Conservation (phyloP, 2,113 vertebrate species). For the Nycticebus coucang region DNA sequence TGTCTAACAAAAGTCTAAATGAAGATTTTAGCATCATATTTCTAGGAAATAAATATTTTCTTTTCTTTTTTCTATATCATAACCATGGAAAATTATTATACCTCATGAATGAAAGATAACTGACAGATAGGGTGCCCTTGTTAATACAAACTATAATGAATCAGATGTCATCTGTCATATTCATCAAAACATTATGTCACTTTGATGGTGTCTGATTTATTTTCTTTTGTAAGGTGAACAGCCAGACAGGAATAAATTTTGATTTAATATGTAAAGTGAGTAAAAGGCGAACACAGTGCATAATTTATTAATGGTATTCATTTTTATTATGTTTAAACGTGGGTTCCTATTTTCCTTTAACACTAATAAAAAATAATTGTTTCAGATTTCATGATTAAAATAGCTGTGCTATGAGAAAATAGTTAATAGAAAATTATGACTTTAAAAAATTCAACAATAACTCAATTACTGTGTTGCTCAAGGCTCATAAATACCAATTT, state of each 20-base stretch:
- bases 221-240: conserved; percentile 57
- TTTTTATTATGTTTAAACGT: conserved; percentile 44
- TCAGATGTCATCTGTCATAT: conserved; percentile 27
- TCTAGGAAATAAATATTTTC: not conserved
- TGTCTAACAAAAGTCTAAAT: not conserved
- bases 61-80: not conserved
- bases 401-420: not conserved
- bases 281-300: not conserved
- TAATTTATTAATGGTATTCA: conserved; percentile 37
- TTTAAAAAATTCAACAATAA: conserved; percentile 34
- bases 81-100: not conserved
- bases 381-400: conserved; percentile 63
- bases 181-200: conserved; percentile 54
- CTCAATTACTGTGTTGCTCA: conserved; percentile 11
- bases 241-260: conserved; percentile 27
- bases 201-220: conserved; percentile 58
- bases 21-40: not conserved
- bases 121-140: conserved; percentile 40
- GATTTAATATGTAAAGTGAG: conserved; percentile 35
- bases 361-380: conserved; percentile 40
- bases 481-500: conserved; percentile 11
- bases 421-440: conserved; percentile 7
- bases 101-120: conserved; percentile 52
- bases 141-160: conserved; percentile 47
- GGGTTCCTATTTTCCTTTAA: conserved; percentile 37